Conservation (phyloP, 1,140 invertebrate species). For the Leptopilina clavipes region DNA sequence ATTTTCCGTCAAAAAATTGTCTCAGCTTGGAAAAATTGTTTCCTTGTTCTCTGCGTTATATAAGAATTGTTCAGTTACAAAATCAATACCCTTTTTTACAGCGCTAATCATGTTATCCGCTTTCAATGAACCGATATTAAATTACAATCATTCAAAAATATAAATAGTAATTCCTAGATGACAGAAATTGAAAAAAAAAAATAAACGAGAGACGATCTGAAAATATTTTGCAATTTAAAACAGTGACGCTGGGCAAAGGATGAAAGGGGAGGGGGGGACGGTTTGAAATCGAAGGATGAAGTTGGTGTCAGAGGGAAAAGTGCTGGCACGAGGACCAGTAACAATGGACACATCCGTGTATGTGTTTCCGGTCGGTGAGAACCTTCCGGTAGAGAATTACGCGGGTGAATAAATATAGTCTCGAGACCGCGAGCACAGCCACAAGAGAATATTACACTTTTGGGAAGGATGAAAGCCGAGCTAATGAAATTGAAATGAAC, state of each 20-base stretch:
- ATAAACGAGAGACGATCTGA: conserved; percentile 40
- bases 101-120: too few species aligned
- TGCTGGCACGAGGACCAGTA: conserved; percentile 38
- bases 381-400: conserved; percentile 74
- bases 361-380: conserved; percentile 71
- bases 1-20: too few species aligned
- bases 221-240: conserved; percentile 28
- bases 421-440: conserved; percentile 54
- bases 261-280: background rate
- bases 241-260: conserved; percentile 18
- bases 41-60: too few species aligned
- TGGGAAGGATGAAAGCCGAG: conserved; percentile 59
- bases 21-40: too few species aligned
- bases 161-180: background rate
- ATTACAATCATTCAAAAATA: background rate
- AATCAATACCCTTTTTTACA: too few species aligned
- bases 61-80: too few species aligned
- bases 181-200: background rate
- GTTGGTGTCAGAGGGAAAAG: conserved; percentile 41
- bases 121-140: background rate
- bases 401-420: conserved; percentile 72
- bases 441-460: conserved; percentile 57
- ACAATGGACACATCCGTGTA: conserved; percentile 57
- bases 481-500: conserved; percentile 73
- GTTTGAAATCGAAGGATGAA: conserved; percentile 35